Conservation (phyloP, 2,888 invertebrate genomes). For the Tuta absoluta region DNA sequence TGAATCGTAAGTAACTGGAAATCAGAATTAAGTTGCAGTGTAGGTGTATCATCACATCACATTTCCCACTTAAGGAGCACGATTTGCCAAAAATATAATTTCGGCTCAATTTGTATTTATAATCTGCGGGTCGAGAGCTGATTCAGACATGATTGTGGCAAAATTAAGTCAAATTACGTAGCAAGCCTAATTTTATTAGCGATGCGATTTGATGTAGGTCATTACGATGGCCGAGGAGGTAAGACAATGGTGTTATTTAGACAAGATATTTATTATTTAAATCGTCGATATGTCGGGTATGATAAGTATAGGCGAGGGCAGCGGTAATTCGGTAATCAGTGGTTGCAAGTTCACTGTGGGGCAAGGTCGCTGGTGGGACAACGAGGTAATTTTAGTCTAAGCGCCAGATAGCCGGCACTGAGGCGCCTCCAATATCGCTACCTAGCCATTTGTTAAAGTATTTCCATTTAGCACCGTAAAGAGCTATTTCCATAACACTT, state of each 20-base stretch:
- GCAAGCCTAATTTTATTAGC: conserved; percentile 76
- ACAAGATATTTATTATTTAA: conserved; percentile 81
- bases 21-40: conserved; percentile 14
- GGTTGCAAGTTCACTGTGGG: conserved; percentile 65
- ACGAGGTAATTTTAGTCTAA: conserved; percentile 62
- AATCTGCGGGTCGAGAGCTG: conserved; percentile 52
- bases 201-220: conserved; percentile 71
- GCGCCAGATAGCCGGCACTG: conserved; percentile 44
- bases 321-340: conserved; percentile 78
- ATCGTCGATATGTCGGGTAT: conserved; percentile 51
- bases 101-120: conserved; percentile 52
- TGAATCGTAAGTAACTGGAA: conserved; percentile 24
- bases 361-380: conserved; percentile 66
- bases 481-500: too few relatives aligned
- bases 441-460: not conserved
- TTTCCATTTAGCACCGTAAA: not conserved
- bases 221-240: conserved; percentile 64
- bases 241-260: conserved; percentile 79
- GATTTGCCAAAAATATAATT: conserved; percentile 53
- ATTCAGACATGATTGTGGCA: conserved; percentile 69
- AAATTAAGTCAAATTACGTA: conserved; percentile 74
- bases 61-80: conserved; percentile 40
- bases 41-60: conserved; percentile 29
- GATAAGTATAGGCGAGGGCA: conserved; percentile 74
- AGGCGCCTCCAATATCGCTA: conserved; percentile 31